Percentiles rank a stretch among this genome's conserved stretches.
Conservation (phyloP, 2,113 vertebrate species). For the Dendropsophus ebraccatus region DNA sequence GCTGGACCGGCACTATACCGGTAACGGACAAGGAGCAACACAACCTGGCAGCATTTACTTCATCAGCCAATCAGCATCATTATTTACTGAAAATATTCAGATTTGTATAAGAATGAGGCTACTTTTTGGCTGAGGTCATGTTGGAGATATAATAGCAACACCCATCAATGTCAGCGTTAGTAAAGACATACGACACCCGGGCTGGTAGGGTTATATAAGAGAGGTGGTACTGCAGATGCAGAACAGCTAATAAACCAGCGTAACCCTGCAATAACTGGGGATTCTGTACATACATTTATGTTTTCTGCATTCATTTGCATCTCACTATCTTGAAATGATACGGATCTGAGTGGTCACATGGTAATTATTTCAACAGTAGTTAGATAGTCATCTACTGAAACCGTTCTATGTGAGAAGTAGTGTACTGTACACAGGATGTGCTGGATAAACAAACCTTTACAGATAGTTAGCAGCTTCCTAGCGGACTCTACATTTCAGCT, state of each 20-base stretch:
- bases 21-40: neutral
- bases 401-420: neutral
- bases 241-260: neutral
- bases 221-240: neutral
- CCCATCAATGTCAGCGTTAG: neutral
- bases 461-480: neutral
- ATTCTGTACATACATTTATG: neutral
- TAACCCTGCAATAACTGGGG: neutral
- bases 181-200: neutral
- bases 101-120: too few species aligned
- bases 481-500: neutral
- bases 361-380: neutral
- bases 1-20: neutral
- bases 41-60: neutral
- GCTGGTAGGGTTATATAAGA: neutral
- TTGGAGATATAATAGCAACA: neutral
- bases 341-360: neutral
- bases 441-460: neutral
- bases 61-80: too few species aligned
- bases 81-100: too few species aligned
- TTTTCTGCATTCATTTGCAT: neutral
- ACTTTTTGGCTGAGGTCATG: neutral
- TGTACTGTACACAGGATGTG: neutral
- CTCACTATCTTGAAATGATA: neutral
- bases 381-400: neutral